Evolutionary conservation across 2,113 vertebrate genomes (phyloP), one percentile per base, ranked within the genome.

Genomic region (Hippotragus niger): DNA sequence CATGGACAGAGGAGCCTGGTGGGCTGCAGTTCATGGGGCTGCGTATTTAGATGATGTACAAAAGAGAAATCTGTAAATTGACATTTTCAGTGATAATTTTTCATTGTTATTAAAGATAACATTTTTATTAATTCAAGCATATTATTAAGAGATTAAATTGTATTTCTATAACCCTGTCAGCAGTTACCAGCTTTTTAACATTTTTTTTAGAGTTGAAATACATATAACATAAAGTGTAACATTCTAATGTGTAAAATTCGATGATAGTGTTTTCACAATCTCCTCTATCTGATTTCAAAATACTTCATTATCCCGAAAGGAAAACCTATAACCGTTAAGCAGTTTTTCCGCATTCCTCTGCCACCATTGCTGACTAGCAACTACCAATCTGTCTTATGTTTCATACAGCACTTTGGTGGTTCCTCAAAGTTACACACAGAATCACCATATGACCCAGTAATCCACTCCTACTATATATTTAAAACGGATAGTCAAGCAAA

Each of bases 71-170:
- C 10, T 96, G 6, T 31, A 97, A 93, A 93, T 36, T 55, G 16
- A 86, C 47, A 16, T 19, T 40, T 88, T 80, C 29, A 97, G 45
- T 88, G 4, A 45, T 95, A 43, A 86, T 58, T 95, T 98, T 95
- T 4, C 3, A 1, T 97, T 4, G 13, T 92, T 57, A 50, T 33
- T 85, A 67, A 93, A 3, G 5, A 15, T 9, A 95, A 14, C 27
- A 1, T 43, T 94, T 88, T n/a, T 2, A 45, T 86, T 25, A 58
- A 74, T 76, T 78, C 15, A 83, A 67, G 4, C 2, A 36, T n/a
- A 47, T 10, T 62, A 64, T 88, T 33, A 58, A n/a, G 2, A 71
- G 17, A 29, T 50, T n/a, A 76, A 74, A 53, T 86, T 78, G 82
- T 71, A 23, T 53, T 90, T 33, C 2, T 47, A 19, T 78, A 78